Percentiles rank a stretch among this genome's conserved stretches.
Evolutionary conservation across 2,888 invertebrate genomes (phyloP).

Genomic region (Volucella inflata): DNA sequence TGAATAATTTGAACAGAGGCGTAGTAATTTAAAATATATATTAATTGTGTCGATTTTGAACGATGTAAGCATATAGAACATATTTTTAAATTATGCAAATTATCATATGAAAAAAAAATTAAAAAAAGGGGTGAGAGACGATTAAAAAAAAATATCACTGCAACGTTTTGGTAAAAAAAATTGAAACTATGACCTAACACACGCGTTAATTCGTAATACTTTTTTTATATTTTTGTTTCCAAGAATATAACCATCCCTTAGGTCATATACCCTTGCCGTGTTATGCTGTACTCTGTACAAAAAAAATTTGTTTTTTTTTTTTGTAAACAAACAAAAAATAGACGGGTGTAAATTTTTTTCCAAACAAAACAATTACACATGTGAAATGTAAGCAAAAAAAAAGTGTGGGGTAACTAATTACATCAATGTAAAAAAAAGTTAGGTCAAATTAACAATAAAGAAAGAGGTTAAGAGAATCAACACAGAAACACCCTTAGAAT

Average conservation of each 20-base stretch:
- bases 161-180: constrained; percentile 10
- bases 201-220: constrained; percentile 60
- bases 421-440: constrained; percentile 32
- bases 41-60: no score
- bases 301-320: constrained; percentile 20
- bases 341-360: constrained; percentile 13
- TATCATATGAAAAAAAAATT: constrained; percentile 19
- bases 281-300: constrained; percentile 18
- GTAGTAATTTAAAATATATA: no score
- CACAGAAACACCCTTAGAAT: constrained; percentile 53
- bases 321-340: constrained; percentile 53
- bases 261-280: constrained; percentile 20
- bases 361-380: background rate
- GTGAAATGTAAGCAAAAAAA: constrained; percentile 14
- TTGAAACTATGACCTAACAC: constrained; percentile 25
- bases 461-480: constrained; percentile 30
- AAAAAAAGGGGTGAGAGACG: constrained; percentile 28
- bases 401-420: constrained; percentile 48
- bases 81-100: background rate
- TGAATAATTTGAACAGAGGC: no score
- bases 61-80: no score
- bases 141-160: constrained; percentile 41
- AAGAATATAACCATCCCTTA: constrained; percentile 15
- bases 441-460: constrained; percentile 9
- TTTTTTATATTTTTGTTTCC: constrained; percentile 11